A percentile compares a stretch with the other conserved stretches of the same genome.
These are phyloP conservation scores for Hydrochoerus hydrochaeris DNA, from an alignment of 2,113 vertebrate genomes.

Conservation along the genomic window DNA sequence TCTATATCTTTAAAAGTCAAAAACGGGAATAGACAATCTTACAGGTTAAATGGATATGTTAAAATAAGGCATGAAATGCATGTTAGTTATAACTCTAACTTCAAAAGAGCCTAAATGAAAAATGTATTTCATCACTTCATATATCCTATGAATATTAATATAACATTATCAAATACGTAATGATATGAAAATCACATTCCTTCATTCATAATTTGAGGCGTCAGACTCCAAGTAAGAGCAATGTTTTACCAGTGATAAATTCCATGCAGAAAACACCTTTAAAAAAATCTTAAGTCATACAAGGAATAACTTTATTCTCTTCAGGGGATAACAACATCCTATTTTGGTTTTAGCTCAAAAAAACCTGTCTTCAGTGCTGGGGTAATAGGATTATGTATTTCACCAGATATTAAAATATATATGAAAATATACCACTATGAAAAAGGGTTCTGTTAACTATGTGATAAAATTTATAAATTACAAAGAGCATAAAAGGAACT, in stretches of 20 bases:
- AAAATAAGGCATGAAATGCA: neutral
- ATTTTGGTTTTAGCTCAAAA: neutral
- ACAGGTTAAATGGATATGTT: constrained; percentile 1
- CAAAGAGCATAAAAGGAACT: neutral
- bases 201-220: constrained; percentile 26
- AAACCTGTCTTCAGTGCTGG: constrained; percentile 10
- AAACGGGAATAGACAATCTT: neutral
- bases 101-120: constrained; percentile 7
- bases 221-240: neutral
- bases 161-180: neutral
- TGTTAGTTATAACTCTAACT: neutral
- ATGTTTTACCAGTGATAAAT: neutral
- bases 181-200: neutral
- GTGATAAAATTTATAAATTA: constrained; percentile 19
- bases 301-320: neutral
- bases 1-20: neutral
- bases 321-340: neutral
- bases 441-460: constrained; percentile 36
- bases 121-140: neutral
- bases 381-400: constrained; percentile 21
- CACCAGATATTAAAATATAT: constrained; percentile 2
- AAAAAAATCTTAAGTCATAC: neutral
- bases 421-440: neutral
- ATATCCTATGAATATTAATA: neutral
- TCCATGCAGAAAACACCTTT: neutral